phyloP scores from a whole-genome alignment of 2,888 invertebrate species.

The Acholoe squamosa region DNA sequence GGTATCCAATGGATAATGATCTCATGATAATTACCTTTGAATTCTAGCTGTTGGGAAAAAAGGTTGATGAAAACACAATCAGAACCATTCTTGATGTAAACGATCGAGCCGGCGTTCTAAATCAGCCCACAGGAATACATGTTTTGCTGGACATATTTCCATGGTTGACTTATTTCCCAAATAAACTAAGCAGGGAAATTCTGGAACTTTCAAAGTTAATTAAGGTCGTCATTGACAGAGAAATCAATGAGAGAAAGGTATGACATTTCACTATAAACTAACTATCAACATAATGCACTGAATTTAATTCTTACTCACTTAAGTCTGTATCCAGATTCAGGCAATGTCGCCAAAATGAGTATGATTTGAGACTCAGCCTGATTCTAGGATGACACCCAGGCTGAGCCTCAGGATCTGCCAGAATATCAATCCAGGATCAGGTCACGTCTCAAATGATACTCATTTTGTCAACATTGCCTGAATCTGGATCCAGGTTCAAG shows the following conservation, averaged over 20 bases:
- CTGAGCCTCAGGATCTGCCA: no score
- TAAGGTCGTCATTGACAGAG: not conserved
- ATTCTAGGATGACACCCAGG: no score
- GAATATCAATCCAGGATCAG: no score
- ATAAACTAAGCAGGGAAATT: not conserved
- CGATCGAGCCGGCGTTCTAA: not conserved
- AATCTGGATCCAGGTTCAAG: no score
- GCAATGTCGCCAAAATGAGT: not conserved
- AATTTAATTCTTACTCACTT: not conserved
- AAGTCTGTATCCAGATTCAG: no score
- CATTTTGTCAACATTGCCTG: no score
- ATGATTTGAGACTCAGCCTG: not conserved
- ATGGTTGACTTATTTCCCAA: conserved; percentile 1
- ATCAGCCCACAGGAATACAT: not conserved
- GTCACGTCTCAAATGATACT: no score
- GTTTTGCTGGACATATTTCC: not conserved
- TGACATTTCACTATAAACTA: not conserved
- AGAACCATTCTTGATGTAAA: not conserved
- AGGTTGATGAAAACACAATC: not conserved
- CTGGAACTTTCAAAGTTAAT: not conserved
- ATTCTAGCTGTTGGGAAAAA: not conserved
- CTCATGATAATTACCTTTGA: no score
- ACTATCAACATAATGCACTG: not conserved
- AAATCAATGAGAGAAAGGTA: conserved; percentile 21
- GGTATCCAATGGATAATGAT: no score